phyloP scores from a whole-genome alignment of 2,888 invertebrate genomes.

The Tolmerus cingulatus region DNA sequence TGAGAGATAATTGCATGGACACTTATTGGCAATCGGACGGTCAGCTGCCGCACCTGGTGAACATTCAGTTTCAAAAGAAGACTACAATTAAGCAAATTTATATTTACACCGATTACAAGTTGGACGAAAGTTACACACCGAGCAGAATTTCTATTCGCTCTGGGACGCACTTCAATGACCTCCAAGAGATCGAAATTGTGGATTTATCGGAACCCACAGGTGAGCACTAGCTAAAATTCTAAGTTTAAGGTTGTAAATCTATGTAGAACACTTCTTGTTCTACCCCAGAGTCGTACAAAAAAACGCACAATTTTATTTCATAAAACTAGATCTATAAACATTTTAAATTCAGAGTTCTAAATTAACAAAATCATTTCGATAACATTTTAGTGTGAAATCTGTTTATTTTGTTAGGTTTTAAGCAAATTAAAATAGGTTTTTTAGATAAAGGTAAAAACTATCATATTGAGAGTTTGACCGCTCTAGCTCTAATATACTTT shows the following conservation, averaged over 20 bases:
- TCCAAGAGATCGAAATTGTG: conserved; percentile 94
- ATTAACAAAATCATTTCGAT: too few relatives aligned
- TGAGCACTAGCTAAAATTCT: conserved; percentile 52
- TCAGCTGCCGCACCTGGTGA: conserved; percentile 95
- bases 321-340: too few relatives aligned
- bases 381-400: too few relatives aligned
- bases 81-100: conserved; percentile 95
- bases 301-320: too few relatives aligned
- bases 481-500: not conserved
- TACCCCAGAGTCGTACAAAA: too few relatives aligned
- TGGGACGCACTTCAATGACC: conserved; percentile 95
- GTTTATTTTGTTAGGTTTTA: too few relatives aligned
- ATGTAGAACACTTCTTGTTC: too few relatives aligned
- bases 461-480: too few relatives aligned
- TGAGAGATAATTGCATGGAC: conserved; percentile 93
- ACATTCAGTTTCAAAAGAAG: conserved; percentile 94
- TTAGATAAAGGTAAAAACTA: too few relatives aligned
- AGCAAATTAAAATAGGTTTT: too few relatives aligned
- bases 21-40: conserved; percentile 99
- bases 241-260: too few relatives aligned
- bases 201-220: conserved; percentile 91
- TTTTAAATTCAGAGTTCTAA: too few relatives aligned
- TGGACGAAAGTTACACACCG: conserved; percentile 99
- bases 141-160: conserved; percentile 91
- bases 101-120: conserved; percentile 96